Conservation (phyloP, 37 sponge, comb jelly and placozoan species). For the Theonella swinhoei region DNA sequence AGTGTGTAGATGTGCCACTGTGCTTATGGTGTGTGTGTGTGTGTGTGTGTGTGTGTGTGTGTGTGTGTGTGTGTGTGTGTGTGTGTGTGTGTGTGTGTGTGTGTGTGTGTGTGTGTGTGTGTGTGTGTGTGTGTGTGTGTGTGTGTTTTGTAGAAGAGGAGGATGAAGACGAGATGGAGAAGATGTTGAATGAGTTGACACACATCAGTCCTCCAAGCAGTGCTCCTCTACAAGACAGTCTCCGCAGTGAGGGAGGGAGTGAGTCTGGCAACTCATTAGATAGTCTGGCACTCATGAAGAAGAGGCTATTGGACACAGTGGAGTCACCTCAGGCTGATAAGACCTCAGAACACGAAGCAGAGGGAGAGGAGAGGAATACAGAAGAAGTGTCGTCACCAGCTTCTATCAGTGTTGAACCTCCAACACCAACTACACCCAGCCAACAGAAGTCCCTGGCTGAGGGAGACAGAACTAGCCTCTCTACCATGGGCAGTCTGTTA, state of each 20-base stretch:
- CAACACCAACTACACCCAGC: conserved; percentile 37
- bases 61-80: too few species aligned
- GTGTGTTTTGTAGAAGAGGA: too few species aligned
- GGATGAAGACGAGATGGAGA: conserved; percentile 30
- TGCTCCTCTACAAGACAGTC: neutral
- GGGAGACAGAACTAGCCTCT: neutral
- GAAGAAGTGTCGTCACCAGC: neutral
- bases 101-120: too few species aligned
- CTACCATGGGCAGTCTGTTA: neutral
- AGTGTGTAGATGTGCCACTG: too few species aligned
- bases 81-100: too few species aligned
- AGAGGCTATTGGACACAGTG: conserved; percentile 24
- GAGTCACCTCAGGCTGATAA: neutral
- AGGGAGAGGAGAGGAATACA: neutral
- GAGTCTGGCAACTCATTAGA: neutral
- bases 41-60: too few species aligned
- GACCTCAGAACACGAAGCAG: neutral
- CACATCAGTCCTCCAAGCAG: conserved; percentile 31
- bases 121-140: too few species aligned
- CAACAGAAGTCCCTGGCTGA: too few species aligned
- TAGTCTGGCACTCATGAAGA: conserved; percentile 30
- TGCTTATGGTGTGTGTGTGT: too few species aligned
- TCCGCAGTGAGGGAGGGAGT: neutral
- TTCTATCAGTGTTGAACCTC: conserved; percentile 33
- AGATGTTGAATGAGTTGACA: conserved; percentile 41